phyloP scores from a whole-genome alignment of 2,888 invertebrate genomes.

The Iselma pallidipennis region DNA sequence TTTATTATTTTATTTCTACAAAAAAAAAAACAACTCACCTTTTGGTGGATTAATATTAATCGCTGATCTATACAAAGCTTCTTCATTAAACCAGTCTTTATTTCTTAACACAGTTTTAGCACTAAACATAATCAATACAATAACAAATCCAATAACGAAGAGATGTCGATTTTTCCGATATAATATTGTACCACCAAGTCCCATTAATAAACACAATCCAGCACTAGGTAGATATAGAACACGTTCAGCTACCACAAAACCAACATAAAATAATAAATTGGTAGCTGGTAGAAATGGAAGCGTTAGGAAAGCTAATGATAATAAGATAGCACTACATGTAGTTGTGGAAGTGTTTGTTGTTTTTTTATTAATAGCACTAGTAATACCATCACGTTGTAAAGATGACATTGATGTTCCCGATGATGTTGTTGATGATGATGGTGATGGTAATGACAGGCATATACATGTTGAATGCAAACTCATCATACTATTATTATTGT shows the following conservation, averaged over 20 bases:
- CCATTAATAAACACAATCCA: conserved; percentile 89
- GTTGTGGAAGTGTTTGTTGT: conserved; percentile 13
- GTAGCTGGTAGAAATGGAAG: conserved; percentile 95
- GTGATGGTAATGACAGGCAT: conserved; percentile 47
- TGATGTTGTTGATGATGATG: neutral
- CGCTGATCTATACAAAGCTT: conserved; percentile 89
- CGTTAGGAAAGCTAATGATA: conserved; percentile 77
- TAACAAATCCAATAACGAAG: conserved; percentile 58
- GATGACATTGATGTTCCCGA: neutral
- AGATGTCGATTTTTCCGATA: conserved; percentile 53
- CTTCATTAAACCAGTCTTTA: conserved; percentile 91
- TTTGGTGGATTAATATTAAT: conserved; percentile 95
- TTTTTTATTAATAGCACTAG: neutral
- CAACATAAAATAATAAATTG: conserved; percentile 96
- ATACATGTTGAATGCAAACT: conserved; percentile 60
- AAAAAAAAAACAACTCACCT: conserved; percentile 71
- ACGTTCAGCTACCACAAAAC: conserved; percentile 96
- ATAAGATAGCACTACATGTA: conserved; percentile 39
- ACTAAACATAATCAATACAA: conserved; percentile 71
- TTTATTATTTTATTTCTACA: neutral
- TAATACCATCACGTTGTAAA: neutral
- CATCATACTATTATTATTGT: conserved; percentile 71
- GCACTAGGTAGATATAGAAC: conserved; percentile 95
- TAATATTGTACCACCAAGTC: conserved; percentile 68
- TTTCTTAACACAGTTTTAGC: conserved; percentile 81